phyloP scores from a whole-genome alignment of 2,888 invertebrate genomes.

The Sturmia bella region DNA sequence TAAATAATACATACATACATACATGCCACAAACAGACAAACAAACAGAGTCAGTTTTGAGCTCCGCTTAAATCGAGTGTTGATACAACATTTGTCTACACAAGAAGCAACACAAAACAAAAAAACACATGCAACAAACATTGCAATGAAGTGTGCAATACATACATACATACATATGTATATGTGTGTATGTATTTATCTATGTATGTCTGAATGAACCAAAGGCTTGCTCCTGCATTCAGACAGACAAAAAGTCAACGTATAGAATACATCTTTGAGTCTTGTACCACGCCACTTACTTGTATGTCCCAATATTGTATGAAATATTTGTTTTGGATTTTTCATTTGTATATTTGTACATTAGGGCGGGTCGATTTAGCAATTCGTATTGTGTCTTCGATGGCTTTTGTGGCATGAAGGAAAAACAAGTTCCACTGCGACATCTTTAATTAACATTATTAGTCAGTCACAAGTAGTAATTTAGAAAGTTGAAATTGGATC shows the following conservation, averaged over 20 bases:
- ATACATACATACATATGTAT: too few relatives aligned
- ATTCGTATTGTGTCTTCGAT: too few relatives aligned
- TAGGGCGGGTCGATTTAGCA: too few relatives aligned
- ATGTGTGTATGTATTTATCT: too few relatives aligned
- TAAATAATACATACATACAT: conserved; percentile 14
- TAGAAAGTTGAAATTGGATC: too few relatives aligned
- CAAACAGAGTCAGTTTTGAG: conserved; percentile 13
- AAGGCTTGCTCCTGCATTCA: not conserved
- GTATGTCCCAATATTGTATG: not conserved
- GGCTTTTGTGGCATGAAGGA: too few relatives aligned
- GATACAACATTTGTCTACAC: conserved; percentile 54
- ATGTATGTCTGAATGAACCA: too few relatives aligned
- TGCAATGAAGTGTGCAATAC: conserved; percentile 12
- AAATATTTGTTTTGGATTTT: not conserved
- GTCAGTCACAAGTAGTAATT: too few relatives aligned
- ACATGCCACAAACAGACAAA: not conserved
- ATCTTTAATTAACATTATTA: too few relatives aligned
- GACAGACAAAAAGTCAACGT: conserved; percentile 27
- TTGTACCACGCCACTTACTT: conserved; percentile 12
- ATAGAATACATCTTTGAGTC: conserved; percentile 51
- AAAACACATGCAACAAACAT: conserved; percentile 41
- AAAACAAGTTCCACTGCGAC: too few relatives aligned
- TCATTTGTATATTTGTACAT: not conserved
- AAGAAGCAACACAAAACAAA: conserved; percentile 19
- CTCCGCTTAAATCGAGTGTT: conserved; percentile 46